Evolutionary conservation across 1,140 invertebrate genomes (phyloP), one percentile per base, ranked within the genome.

Genomic region (Psix sp.): DNA sequence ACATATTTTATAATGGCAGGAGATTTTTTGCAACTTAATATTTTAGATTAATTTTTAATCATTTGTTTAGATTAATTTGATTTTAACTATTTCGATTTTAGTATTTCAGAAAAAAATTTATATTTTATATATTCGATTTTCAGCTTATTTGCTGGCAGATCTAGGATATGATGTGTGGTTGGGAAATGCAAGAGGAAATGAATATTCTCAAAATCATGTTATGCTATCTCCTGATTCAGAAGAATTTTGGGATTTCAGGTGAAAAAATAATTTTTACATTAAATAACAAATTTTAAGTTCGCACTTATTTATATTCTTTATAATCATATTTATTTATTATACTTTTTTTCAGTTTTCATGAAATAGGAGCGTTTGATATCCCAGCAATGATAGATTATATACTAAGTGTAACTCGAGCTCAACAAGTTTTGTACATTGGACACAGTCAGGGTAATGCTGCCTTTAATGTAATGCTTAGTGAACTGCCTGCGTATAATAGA

Each of bases 371-470:
- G 0, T 90, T 90, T 46, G 94, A 96, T 82, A 67, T 95, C 20
- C 93, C 94, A 10, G 90, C 93, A 0, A 91, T 92, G 88, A 90
- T 96, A 6, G 90, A 94, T 68, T 88, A 91, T 59, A 87, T 92
- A 6, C 71, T 93, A 1, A 77, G 89, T 2, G 66, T 48, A 0
- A 92, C 92, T 0, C 80, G 84, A 0, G 77, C 87, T 35, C 33
- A 83, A 38, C 84, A 89, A 62, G 33, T 94, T 0, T 84, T 84
- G 59, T 95, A 94, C 79, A 80, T 94, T 1, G 94, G 92, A 0
- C 91, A 94, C 56, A 84, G 82, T 33, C 85, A 88, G 57, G 94
- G 94, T n/a, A 92, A 90, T 0, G 90, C 90, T 0, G 80, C 80
- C 1, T 90, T 91, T 59, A 91, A 89, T 76, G 90, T 93, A 0